Conservation (phyloP, 64 coral and sea anemone genomes). For the Exaiptasia diaphana region DNA sequence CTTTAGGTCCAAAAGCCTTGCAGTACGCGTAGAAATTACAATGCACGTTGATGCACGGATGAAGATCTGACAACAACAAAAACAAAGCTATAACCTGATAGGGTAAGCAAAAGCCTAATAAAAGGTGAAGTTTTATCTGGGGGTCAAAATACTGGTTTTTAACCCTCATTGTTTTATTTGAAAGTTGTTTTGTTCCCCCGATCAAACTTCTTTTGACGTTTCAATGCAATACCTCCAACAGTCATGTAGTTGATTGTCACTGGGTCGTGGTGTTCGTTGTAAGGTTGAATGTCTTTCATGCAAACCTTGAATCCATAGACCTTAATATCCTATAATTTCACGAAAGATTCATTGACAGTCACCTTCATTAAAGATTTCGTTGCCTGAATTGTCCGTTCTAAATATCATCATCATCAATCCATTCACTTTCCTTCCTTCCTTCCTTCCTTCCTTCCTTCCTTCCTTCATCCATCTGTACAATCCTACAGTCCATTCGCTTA, state of each 20-base stretch:
- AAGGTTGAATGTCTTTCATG: conserved; percentile 72
- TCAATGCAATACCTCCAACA: conserved; percentile 33
- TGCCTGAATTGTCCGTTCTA: neutral
- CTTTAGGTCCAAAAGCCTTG: neutral
- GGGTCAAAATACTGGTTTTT: neutral
- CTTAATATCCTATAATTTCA: conserved; percentile 21
- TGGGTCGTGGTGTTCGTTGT: conserved; percentile 57
- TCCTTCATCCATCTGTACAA: too few species aligned
- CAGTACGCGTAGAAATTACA: conserved; percentile 37
- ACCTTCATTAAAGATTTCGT: neutral
- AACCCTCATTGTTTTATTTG: too few species aligned
- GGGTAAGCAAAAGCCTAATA: neutral
- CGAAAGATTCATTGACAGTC: neutral
- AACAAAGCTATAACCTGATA: neutral
- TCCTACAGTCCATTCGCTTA: too few species aligned
- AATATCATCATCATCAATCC: neutral
- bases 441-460: neutral
- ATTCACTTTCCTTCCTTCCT: neutral
- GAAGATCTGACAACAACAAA: neutral
- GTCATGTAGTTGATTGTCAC: conserved; percentile 64
- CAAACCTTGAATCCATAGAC: conserved; percentile 48
- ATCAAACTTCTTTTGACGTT: too few species aligned
- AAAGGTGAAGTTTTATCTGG: neutral
- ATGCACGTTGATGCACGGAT: conserved; percentile 45
- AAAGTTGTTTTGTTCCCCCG: too few species aligned